These are phyloP conservation scores for Nasua narica DNA, from an alignment of 2,797 vertebrate species.

Conservation along the genomic window DNA sequence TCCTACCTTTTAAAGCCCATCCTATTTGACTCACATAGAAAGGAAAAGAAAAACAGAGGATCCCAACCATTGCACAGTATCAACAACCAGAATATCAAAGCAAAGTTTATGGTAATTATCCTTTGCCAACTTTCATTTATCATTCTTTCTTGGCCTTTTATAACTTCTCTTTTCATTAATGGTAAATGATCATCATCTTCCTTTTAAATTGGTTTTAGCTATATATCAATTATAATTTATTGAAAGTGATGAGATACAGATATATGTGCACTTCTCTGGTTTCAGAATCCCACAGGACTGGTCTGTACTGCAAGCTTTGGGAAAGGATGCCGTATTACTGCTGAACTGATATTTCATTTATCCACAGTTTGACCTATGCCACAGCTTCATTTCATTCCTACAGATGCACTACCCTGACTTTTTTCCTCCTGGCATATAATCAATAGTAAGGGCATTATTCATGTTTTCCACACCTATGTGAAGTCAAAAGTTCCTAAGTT, in stretches of 20 bases:
- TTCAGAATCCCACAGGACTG: background rate
- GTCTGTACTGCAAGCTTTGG: background rate
- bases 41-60: background rate
- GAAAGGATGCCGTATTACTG: background rate
- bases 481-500: slow-evolving; percentile 57
- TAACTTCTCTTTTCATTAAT: background rate
- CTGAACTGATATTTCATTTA: slow-evolving; percentile 49
- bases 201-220: background rate
- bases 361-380: slow-evolving; percentile 53
- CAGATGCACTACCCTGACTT: background rate
- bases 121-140: background rate
- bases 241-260: background rate
- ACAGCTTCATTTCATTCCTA: slow-evolving; percentile 11
- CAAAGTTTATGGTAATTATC: background rate
- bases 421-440: slow-evolving; percentile 58
- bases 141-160: background rate
- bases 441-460: slow-evolving; percentile 59
- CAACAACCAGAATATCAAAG: background rate
- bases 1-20: background rate
- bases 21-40: background rate
- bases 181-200: background rate
- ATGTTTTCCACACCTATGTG: slow-evolving; percentile 38
- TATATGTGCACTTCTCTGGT: background rate
- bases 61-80: background rate
- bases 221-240: background rate